A percentile compares a stretch with the other conserved stretches of the same genome.
Evolutionary conservation across 2,888 invertebrate genomes (phyloP).

Genomic region (Slavum lentiscoides): DNA sequence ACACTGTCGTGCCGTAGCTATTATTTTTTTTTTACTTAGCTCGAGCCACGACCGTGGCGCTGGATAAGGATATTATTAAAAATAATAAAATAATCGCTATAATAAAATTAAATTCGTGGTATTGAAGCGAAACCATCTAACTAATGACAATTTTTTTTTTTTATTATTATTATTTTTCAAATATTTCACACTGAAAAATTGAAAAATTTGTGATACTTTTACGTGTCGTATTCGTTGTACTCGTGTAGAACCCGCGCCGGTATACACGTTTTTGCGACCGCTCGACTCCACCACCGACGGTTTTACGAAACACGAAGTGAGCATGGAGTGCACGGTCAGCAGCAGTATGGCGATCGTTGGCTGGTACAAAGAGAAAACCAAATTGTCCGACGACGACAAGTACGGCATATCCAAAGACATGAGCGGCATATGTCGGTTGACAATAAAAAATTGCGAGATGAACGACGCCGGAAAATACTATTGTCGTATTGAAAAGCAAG

Average conservation of each 20-base stretch:
- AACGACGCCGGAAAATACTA: conserved; percentile 87
- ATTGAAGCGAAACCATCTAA: too few species aligned
- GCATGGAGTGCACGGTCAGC: conserved; percentile 91
- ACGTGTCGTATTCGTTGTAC: not conserved
- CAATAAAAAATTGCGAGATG: conserved; percentile 78
- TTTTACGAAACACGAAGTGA: conserved; percentile 85
- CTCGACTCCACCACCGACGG: conserved; percentile 88
- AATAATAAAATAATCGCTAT: too few species aligned
- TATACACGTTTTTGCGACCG: conserved; percentile 88
- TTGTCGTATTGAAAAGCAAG: conserved; percentile 86
- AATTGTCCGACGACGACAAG: conserved; percentile 76
- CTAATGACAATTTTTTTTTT: too few species aligned
- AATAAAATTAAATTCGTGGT: too few species aligned
- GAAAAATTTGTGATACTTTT: too few species aligned
- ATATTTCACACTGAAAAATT: too few species aligned
- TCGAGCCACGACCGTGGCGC: too few species aligned
- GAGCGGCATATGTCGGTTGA: conserved; percentile 84
- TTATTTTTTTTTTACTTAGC: too few species aligned
- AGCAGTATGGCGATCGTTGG: conserved; percentile 91
- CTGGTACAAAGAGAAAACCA: conserved; percentile 85
- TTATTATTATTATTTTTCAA: too few species aligned
- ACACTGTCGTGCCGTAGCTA: too few species aligned
- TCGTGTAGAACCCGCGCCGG: conserved; percentile 83
- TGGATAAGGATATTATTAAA: too few species aligned
- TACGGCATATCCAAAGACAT: conserved; percentile 90